Evolutionary conservation across 2,797 vertebrate genomes (phyloP), one percentile per base, ranked within the genome.

Genomic region (Sebastes vulpes): DNA sequence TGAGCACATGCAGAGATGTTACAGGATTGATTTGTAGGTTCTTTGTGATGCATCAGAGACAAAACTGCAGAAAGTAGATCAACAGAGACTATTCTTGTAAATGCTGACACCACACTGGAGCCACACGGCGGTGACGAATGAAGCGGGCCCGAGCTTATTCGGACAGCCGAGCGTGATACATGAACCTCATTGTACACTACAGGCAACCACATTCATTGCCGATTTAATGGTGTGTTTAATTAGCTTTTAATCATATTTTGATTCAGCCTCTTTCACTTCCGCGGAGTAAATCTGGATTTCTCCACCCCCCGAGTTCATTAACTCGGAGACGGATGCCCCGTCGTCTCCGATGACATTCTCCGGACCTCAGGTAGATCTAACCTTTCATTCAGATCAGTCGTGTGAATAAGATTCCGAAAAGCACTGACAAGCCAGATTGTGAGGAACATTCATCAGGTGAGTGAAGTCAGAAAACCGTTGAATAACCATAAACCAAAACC

Each of bases 151-250:
- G 60, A 9, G 21, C 70, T 67, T 1, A 71, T 76, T 69, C n/a
- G 75, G 85, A 82, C 83, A 61, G 78, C 75, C 38, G 32, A 79
- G 64, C 12, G 38, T 90, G 91, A 94, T 89, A 58, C 87, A 92
- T 91, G 89, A 59, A 89, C 77, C 81, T 75, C 81, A 83, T 75
- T 84, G 87, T 28, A 26, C 68, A 80, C 78, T 64, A 59, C 75
- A 68, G 77, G 79, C 85, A 75, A 67, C 57, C 72, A 16, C 78
- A 88, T 90, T 81, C 75, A 88, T 87, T 83, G 78, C 63, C 0
- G 69, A 89, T 88, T 90, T 88, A 92, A 93, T 89, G 89, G 78
- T 32, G 79, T 84, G 90, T 91, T 93, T 92, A 92, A 93, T 92
- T 88, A 83, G 80, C 85, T 90, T 85, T 92, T 89, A 87, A 91